Base-by-base conservation (phyloP, 2,113 vertebrate genomes). In the Gobio gobio region DNA sequence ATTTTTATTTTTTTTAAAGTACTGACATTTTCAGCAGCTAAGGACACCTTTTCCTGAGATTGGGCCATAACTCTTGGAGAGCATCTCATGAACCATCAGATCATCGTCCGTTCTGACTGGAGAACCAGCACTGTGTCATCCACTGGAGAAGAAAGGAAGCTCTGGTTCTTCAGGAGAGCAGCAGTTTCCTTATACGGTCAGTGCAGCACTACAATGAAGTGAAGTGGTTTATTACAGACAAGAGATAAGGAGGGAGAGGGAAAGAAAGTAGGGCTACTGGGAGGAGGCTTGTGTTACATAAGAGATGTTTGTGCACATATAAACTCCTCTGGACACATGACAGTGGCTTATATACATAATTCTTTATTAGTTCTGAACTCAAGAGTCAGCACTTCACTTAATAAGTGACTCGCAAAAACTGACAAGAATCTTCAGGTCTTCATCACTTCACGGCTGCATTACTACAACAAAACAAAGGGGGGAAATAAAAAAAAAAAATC, bases 321-420 rank as follows among this genome's bases (percentile, higher is more conserved):
- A 40, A 40, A 76, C 24, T 54, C 49, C 33, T 33, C 26, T 76
- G n/a, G 73, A 76, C 4, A 56, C 3, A 51, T 3, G 3, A 43
- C 14, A 16, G 4, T 63, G 43, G 64, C 2, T 47, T 72, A 83
- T 63, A 61, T 43, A 54, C 24, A 74, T 43, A 14, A n/a, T 13
- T 78, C 16, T 88, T 86, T 84, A 82, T 84, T 87, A 29, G 74
- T 82, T 66, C 66, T 70, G 20, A 36, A 56, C 64, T 86, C 13
- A 64, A 64, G 24, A 84, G 59, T 70, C 64, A 33, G 43, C 78
- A 81, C 45, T 66, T 81, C 16, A 66, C 24, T 81, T 66, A 4
- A 43, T n/a, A 72, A 76, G 47, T 29, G 73, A 33, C 24, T 18
- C 51, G 13, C n/a, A 45, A 80, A 22, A 49, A 51, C 1, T 0